phyloP scores from a whole-genome alignment of 1,140 invertebrate genomes.

The Phocides pigmalion region DNA sequence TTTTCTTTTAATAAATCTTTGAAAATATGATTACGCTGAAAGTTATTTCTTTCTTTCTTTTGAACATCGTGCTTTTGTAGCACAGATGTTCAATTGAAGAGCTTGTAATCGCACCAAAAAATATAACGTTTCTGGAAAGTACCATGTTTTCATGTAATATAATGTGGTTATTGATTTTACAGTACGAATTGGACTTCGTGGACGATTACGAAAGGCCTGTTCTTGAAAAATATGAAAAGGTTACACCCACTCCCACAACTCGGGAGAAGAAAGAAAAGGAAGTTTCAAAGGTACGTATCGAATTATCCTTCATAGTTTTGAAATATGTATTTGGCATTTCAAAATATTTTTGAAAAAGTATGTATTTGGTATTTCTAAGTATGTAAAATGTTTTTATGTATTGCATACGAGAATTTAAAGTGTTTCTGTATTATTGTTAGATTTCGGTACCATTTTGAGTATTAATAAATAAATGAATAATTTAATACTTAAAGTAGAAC shows the following conservation, averaged over 20 bases:
- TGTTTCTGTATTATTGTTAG: too few relatives aligned
- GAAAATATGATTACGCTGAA: not conserved
- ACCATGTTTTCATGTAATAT: not conserved
- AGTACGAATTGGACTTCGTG: slow-evolving; percentile 79
- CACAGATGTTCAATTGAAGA: not conserved
- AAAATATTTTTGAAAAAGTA: too few relatives aligned
- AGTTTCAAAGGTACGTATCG: slow-evolving; percentile 51
- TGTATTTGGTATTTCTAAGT: too few relatives aligned
- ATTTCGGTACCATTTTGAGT: too few relatives aligned
- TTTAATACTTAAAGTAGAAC: too few relatives aligned
- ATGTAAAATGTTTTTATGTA: too few relatives aligned
- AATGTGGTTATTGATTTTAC: slow-evolving; percentile 38
- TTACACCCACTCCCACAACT: slow-evolving; percentile 72
- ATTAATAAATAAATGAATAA: too few relatives aligned
- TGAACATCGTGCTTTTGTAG: not conserved
- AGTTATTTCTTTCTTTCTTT: too few relatives aligned
- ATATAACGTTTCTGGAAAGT: not conserved
- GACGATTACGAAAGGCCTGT: slow-evolving; percentile 88
- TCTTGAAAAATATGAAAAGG: slow-evolving; percentile 87
- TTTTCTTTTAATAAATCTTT: not conserved
- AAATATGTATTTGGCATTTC: too few relatives aligned
- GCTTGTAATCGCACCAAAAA: too few relatives aligned
- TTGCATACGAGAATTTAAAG: too few relatives aligned
- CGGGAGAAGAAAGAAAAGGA: slow-evolving; percentile 78
- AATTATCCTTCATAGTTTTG: too few relatives aligned